phyloP scores from a whole-genome alignment of 1,140 invertebrate genomes.

The Rhysida immarginata region DNA sequence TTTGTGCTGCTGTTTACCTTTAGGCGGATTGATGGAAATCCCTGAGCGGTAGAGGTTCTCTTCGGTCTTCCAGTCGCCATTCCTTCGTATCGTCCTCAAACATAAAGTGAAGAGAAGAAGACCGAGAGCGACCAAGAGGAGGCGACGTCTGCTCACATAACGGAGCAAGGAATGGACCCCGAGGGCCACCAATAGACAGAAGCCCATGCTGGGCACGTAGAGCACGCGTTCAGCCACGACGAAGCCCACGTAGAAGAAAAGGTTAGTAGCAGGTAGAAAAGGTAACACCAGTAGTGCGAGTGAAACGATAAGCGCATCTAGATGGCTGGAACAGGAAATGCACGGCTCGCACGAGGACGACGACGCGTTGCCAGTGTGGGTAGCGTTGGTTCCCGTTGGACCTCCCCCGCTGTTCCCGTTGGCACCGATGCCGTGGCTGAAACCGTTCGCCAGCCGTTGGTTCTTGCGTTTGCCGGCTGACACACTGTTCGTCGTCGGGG shows the following conservation, averaged over 20 bases:
- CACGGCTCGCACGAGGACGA: too few species aligned
- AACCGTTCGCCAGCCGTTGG: neutral
- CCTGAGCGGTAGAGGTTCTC: conserved; percentile 84
- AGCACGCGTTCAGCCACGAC: conserved; percentile 73
- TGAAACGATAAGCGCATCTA: conserved; percentile 30
- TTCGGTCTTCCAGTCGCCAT: conserved; percentile 81
- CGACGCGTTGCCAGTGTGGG: too few species aligned
- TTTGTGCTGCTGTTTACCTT: too few species aligned
- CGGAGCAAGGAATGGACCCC: conserved; percentile 29
- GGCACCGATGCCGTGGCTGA: neutral
- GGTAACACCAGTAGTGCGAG: conserved; percentile 68
- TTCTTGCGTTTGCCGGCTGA: neutral
- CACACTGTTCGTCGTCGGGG: neutral
- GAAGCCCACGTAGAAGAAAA: conserved; percentile 85
- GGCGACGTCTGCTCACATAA: conserved; percentile 25
- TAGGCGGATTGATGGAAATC: conserved; percentile 84
- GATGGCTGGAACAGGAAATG: neutral
- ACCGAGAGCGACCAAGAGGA: conserved; percentile 33
- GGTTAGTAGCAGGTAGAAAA: conserved; percentile 85
- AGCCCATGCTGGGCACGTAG: conserved; percentile 77
- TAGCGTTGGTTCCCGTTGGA: neutral
- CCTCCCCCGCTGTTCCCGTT: neutral
- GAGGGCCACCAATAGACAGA: conserved; percentile 70
- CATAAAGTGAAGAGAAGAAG: conserved; percentile 47
- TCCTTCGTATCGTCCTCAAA: conserved; percentile 59